Evolutionary conservation across 1,140 invertebrate species (phyloP).

Genomic region (Oedothorax gibbosus): DNA sequence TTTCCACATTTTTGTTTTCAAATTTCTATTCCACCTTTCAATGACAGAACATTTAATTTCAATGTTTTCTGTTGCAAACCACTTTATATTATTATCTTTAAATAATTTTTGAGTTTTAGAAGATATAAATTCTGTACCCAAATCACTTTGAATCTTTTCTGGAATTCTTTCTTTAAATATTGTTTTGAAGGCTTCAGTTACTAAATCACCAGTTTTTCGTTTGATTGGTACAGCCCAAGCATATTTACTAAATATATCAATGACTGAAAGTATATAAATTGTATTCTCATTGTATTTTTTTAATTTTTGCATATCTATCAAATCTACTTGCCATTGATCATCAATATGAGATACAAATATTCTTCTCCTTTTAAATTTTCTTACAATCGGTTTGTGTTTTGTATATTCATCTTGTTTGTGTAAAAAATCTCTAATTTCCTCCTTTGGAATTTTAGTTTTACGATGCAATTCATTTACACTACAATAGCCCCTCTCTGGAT

Average conservation of each 20-base stretch:
- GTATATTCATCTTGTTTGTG: constrained; percentile 61
- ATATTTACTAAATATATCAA: constrained; percentile 70
- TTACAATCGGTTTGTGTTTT: constrained; percentile 53
- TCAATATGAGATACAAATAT: constrained; percentile 63
- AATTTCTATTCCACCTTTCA: constrained; percentile 65
- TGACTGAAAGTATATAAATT: constrained; percentile 70
- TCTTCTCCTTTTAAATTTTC: constrained; percentile 59
- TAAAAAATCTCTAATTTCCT: neutral
- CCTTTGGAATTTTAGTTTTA: neutral
- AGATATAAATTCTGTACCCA: constrained; percentile 70
- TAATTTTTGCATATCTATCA: constrained; percentile 65
- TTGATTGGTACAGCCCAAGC: constrained; percentile 69
- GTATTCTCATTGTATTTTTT: constrained; percentile 67
- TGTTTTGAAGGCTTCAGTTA: constrained; percentile 62
- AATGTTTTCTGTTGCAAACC: constrained; percentile 60
- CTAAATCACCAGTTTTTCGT: constrained; percentile 67
- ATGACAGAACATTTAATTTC: constrained; percentile 65
- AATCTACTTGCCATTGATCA: constrained; percentile 68
- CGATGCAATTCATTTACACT: neutral
- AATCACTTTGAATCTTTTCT: constrained; percentile 69
- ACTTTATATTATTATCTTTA: constrained; percentile 52
- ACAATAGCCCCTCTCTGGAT: neutral
- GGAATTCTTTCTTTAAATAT: constrained; percentile 65
- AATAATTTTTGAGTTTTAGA: constrained; percentile 49
- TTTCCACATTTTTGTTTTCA: constrained; percentile 64